Evolutionary conservation across 92 coral and sea anemone species (phyloP).

Genomic region (Phenganax stokvisi): DNA sequence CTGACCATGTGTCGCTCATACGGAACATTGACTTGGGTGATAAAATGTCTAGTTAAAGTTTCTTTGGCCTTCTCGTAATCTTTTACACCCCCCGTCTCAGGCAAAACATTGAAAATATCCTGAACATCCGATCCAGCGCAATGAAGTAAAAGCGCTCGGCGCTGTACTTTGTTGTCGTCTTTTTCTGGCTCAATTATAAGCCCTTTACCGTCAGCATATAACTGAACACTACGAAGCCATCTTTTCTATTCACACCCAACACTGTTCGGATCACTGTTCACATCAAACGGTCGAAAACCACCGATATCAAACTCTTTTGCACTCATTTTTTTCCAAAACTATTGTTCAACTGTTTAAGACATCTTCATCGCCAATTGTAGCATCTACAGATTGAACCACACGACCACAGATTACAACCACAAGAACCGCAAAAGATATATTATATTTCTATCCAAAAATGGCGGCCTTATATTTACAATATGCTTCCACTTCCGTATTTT

Average conservation of each 20-base stretch:
- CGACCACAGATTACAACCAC: too few relatives aligned
- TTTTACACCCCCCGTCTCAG: constrained; percentile 50
- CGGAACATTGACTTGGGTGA: constrained; percentile 49
- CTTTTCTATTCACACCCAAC: constrained; percentile 53
- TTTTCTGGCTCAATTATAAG: constrained; percentile 39
- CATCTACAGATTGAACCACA: too few relatives aligned
- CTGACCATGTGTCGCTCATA: constrained; percentile 51
- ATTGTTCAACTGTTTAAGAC: too few relatives aligned
- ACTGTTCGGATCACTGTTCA: constrained; percentile 51
- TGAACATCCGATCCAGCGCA: constrained; percentile 58
- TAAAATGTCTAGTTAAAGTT: constrained; percentile 46
- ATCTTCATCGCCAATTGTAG: too few relatives aligned
- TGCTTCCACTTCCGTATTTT: too few relatives aligned
- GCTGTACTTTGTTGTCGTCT: constrained; percentile 52
- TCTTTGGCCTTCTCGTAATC: constrained; percentile 55
- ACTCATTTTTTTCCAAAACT: too few relatives aligned
- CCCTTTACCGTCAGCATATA: constrained; percentile 62
- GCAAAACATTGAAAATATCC: constrained; percentile 53
- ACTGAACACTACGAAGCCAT: constrained; percentile 49
- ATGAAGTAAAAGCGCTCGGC: constrained; percentile 55
- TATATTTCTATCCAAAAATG: too few relatives aligned
- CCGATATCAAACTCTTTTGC: too few relatives aligned
- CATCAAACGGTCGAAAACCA: too few relatives aligned
- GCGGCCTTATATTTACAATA: too few relatives aligned
- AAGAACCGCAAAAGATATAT: too few relatives aligned